Conservation (phyloP, 1,140 invertebrate species). For the Bombus sibiricus region DNA sequence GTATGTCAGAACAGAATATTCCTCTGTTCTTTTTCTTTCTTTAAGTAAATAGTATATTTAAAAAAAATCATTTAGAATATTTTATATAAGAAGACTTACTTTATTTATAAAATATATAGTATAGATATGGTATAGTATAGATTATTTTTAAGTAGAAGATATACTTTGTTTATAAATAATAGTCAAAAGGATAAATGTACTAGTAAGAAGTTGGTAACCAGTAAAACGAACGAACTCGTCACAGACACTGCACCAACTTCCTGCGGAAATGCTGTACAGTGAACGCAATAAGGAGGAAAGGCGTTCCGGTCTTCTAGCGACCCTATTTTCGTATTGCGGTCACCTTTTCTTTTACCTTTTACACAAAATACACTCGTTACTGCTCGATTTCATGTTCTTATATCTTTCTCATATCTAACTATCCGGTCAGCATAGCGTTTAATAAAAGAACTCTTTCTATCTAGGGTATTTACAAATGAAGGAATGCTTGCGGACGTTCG, state of each 20-base stretch:
- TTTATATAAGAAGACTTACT: neutral
- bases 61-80: neutral
- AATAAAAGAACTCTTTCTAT: too few species aligned
- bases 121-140: too few species aligned
- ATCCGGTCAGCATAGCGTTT: neutral
- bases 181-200: too few species aligned
- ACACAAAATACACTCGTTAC: neutral
- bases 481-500: neutral
- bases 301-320: constrained; percentile 39
- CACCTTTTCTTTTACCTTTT: neutral
- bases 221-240: constrained; percentile 52
- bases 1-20: neutral
- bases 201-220: neutral
- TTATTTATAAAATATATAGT: neutral
- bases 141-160: neutral
- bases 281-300: constrained; percentile 12
- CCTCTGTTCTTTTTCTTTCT: neutral
- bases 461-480: too few species aligned
- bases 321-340: constrained; percentile 17
- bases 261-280: constrained; percentile 66
- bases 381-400: neutral
- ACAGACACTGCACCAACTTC: constrained; percentile 71
- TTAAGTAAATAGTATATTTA: neutral
- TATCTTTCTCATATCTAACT: neutral
- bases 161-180: neutral